Evolutionary conservation across 2,797 vertebrate genomes (phyloP).

Genomic region (Pteropus rufus): DNA sequence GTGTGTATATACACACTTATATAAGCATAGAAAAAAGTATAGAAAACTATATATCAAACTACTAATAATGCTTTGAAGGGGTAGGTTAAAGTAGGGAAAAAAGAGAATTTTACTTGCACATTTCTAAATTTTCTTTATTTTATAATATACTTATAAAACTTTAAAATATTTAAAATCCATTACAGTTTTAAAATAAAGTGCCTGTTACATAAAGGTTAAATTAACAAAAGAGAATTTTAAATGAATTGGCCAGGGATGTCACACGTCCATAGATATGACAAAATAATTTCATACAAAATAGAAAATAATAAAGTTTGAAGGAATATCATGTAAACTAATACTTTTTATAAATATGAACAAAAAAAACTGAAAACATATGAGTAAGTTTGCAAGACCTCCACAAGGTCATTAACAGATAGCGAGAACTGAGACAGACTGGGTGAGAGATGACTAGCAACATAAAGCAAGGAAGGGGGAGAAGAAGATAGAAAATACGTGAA

Average conservation of each 20-base stretch:
- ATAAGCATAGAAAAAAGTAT: slow-evolving; percentile 3
- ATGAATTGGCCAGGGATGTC: not conserved
- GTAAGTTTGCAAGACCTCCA: not conserved
- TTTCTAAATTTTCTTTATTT: not conserved
- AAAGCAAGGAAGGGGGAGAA: not conserved
- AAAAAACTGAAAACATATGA: not conserved
- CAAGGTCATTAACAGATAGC: not conserved
- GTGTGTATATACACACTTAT: not conserved
- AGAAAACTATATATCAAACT: not conserved
- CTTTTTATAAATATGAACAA: not conserved
- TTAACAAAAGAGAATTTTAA: not conserved
- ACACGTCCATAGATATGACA: not conserved
- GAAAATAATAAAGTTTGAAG: not conserved
- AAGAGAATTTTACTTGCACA: not conserved
- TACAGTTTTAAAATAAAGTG: not conserved
- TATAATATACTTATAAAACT: not conserved
- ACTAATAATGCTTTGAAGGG: not conserved
- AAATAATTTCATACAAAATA: not conserved
- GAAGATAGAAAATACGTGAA: not conserved
- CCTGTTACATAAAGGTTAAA: not conserved
- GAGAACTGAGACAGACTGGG: not conserved
- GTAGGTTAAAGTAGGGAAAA: not conserved
- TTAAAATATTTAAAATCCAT: not conserved
- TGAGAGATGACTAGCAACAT: not conserved
- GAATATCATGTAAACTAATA: not conserved